A percentile compares a stretch with the other conserved stretches of the same genome.
phyloP scores from a whole-genome alignment of 2,797 vertebrate genomes.

The Todus mexicanus region DNA sequence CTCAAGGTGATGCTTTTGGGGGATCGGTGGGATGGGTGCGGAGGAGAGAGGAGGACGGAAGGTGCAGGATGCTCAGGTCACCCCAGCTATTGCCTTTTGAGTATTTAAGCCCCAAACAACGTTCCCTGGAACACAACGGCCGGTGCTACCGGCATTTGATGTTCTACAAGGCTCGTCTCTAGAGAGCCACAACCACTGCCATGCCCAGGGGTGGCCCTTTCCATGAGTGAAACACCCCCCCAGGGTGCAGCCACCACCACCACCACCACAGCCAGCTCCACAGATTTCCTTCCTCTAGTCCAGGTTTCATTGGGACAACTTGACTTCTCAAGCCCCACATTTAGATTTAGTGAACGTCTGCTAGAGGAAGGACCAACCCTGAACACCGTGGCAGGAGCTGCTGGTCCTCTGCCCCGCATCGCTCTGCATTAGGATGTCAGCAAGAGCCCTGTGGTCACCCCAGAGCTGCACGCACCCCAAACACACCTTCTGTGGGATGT shows the following conservation, averaged over 20 bases:
- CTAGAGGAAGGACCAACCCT: not conserved
- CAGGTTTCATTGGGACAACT: not conserved
- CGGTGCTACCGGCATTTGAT: fast-evolving
- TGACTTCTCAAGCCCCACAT: not conserved
- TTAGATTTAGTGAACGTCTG: not conserved
- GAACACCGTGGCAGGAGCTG: not conserved
- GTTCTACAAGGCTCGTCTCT: not conserved
- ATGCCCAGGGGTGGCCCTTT: fast-evolving
- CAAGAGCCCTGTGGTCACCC: not conserved
- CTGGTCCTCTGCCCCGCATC: not conserved
- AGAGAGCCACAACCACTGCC: not conserved
- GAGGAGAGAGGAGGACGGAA: not conserved
- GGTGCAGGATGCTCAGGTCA: not conserved
- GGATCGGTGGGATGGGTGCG: no score
- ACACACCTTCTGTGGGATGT: fast-evolving
- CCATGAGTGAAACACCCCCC: not conserved
- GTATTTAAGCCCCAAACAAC: not conserved
- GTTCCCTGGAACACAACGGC: fast-evolving
- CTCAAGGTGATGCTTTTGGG: fast-evolving
- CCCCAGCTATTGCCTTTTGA: fast-evolving
- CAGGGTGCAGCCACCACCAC: fast-evolving
- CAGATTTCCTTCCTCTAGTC: fast-evolving
- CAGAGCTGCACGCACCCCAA: not conserved
- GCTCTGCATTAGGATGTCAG: not conserved
- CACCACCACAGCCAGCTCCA: not conserved